Conservation (phyloP, 2,113 vertebrate species). For the Gopherus flavomarginatus region DNA sequence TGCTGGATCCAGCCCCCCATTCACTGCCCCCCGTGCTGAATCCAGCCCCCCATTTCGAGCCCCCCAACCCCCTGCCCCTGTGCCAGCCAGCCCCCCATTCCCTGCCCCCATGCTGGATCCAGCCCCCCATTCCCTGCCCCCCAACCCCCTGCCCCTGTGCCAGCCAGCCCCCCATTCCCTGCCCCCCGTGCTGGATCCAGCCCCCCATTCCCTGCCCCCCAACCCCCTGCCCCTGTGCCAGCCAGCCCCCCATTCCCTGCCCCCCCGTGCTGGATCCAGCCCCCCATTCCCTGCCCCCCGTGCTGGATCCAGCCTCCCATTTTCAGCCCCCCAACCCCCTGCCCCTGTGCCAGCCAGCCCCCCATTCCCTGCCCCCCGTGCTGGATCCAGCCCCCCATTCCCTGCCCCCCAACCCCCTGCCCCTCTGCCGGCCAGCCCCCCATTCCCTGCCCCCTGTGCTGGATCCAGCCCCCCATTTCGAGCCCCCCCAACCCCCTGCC, state of each 20-base stretch:
- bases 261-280: background rate
- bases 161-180: background rate
- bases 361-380: background rate
- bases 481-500: too few relatives aligned
- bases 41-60: too few relatives aligned
- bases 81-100: background rate
- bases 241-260: background rate
- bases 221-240: too few relatives aligned
- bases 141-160: too few relatives aligned
- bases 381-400: background rate
- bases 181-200: background rate
- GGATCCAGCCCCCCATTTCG: background rate
- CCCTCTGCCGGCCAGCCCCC: background rate
- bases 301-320: too few relatives aligned
- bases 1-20: background rate
- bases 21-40: too few relatives aligned
- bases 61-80: too few relatives aligned
- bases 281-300: background rate
- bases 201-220: background rate
- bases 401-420: too few relatives aligned
- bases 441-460: background rate
- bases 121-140: background rate
- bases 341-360: background rate
- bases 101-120: background rate
- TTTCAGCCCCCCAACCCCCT: too few relatives aligned